Evolutionary conservation across 2,888 invertebrate genomes (phyloP).

Genomic region (Tanypteryx hageni): DNA sequence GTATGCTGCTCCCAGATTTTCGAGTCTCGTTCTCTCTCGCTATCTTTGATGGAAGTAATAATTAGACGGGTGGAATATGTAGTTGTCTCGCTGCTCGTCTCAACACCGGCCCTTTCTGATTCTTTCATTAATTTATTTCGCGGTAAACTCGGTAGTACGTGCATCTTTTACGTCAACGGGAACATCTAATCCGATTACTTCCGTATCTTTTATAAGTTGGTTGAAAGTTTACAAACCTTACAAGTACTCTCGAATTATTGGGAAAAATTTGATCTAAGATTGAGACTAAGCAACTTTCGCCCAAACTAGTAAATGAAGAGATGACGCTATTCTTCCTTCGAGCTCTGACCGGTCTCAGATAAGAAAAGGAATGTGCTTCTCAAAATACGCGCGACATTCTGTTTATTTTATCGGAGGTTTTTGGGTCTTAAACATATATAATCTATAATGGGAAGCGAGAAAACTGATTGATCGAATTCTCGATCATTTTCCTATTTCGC

Average conservation of each 20-base stretch:
- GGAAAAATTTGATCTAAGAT: background rate
- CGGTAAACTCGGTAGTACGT: background rate
- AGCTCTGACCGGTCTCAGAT: background rate
- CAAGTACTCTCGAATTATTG: background rate
- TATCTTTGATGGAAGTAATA: background rate
- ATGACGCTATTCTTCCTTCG: background rate
- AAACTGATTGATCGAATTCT: too few species aligned
- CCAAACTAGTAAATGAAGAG: background rate
- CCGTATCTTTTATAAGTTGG: background rate
- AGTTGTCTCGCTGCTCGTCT: background rate
- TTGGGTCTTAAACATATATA: too few species aligned
- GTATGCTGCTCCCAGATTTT: background rate
- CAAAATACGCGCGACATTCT: too few species aligned
- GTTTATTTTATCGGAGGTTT: too few species aligned
- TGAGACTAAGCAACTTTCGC: background rate
- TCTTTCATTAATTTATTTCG: background rate
- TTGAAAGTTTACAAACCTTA: background rate
- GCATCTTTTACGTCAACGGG: background rate
- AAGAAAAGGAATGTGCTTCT: background rate
- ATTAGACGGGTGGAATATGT: constrained; percentile 1
- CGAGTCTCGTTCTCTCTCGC: background rate
- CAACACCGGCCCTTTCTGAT: background rate
- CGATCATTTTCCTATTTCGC: too few species aligned
- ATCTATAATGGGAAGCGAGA: too few species aligned
- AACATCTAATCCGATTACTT: background rate